Conservation (phyloP, 2,888 invertebrate species). For the Eledona agricola region DNA sequence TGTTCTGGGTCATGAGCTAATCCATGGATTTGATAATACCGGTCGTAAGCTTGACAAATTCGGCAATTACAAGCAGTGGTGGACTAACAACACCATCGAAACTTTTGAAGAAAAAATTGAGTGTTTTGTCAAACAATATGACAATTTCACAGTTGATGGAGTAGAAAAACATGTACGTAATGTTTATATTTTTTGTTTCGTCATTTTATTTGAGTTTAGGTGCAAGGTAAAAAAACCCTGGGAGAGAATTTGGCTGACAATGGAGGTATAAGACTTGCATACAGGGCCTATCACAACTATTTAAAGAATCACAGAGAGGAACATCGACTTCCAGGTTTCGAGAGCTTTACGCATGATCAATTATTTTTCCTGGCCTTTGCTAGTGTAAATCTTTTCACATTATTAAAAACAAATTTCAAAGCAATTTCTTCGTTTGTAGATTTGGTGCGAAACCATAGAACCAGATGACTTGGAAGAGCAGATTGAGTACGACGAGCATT, state of each 20-base stretch:
- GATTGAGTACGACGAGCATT: constrained; percentile 74
- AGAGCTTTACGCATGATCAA: constrained; percentile 75
- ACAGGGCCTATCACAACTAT: constrained; percentile 72
- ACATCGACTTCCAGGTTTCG: constrained; percentile 76
- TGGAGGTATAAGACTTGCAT: constrained; percentile 80
- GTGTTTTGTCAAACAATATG: constrained; percentile 89
- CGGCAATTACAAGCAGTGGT: constrained; percentile 91
- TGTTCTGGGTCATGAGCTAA: constrained; percentile 78
- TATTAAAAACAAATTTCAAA: constrained; percentile 17
- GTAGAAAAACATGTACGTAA: constrained; percentile 68
- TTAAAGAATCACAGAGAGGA: constrained; percentile 69
- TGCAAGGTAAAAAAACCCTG: constrained; percentile 78
- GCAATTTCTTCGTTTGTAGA: constrained; percentile 62
- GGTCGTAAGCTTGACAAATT: constrained; percentile 81
- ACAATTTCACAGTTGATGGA: constrained; percentile 71
- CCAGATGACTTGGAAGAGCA: constrained; percentile 70
- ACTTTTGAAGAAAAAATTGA: constrained; percentile 79
- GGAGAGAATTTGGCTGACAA: constrained; percentile 88
- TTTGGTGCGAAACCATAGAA: constrained; percentile 86
- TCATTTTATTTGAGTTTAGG: constrained; percentile 61
- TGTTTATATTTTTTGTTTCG: constrained; percentile 14
- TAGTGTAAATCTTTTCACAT: constrained; percentile 69
- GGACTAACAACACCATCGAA: constrained; percentile 80
- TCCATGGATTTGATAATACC: constrained; percentile 69
- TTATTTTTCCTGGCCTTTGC: constrained; percentile 83